A percentile compares a stretch with the other conserved stretches of the same genome.
Conservation (phyloP, 1,140 invertebrate species). For the Spodoptera litura region DNA sequence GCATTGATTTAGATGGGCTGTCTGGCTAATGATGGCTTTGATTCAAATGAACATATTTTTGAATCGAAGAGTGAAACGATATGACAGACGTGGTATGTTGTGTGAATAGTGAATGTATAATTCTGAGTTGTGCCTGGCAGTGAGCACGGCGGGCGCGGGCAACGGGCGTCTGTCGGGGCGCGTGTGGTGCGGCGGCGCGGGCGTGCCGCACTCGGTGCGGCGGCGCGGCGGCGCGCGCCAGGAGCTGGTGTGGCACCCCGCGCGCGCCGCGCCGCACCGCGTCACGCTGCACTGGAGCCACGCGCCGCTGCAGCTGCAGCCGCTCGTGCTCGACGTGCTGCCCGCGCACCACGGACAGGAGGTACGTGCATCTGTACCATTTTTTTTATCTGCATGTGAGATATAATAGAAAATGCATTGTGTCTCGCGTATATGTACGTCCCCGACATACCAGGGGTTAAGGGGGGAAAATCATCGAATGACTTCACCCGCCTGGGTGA, state of each 20-base stretch:
- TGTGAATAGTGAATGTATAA: too few relatives aligned
- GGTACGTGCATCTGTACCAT: slow-evolving; percentile 59
- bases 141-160: slow-evolving; percentile 91
- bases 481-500: too few relatives aligned
- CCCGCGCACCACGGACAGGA: slow-evolving; percentile 90
- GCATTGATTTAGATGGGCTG: too few relatives aligned
- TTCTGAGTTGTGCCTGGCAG: slow-evolving; percentile 64
- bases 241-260: slow-evolving; percentile 95
- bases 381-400: too few relatives aligned
- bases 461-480: too few relatives aligned
- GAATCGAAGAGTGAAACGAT: too few relatives aligned
- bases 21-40: too few relatives aligned
- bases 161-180: slow-evolving; percentile 92
- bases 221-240: slow-evolving; percentile 89
- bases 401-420: too few relatives aligned
- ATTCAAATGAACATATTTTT: too few relatives aligned
- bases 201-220: slow-evolving; percentile 93
- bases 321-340: slow-evolving; percentile 83
- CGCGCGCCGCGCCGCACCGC: slow-evolving; percentile 92
- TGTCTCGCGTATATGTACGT: too few relatives aligned
- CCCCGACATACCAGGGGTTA: too few relatives aligned
- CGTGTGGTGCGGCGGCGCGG: slow-evolving; percentile 92
- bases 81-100: too few relatives aligned
- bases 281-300: slow-evolving; percentile 93
- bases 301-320: slow-evolving; percentile 78